Conservation (phyloP, 2,797 vertebrate species). For the Enteromius trimaculatus region DNA sequence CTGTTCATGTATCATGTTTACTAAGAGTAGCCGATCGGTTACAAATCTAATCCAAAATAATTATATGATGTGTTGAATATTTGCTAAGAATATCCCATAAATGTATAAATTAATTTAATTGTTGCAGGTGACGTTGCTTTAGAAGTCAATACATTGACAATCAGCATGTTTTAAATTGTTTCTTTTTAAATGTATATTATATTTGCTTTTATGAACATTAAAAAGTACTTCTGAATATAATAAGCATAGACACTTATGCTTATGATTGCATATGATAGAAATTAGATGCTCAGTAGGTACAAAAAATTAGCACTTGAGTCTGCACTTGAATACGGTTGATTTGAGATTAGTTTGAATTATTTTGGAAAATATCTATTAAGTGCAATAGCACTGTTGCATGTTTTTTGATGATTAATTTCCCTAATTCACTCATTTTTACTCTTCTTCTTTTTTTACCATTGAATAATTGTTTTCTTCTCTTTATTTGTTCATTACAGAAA, state of each 20-base stretch:
- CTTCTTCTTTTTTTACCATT: not conserved
- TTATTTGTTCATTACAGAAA: conserved; percentile 7
- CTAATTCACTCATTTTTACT: not conserved
- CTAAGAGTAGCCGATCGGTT: not conserved
- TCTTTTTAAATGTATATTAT: not conserved
- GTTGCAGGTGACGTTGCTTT: not conserved
- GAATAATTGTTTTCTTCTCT: conserved; percentile 5
- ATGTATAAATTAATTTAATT: not conserved
- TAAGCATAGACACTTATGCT: too few relatives aligned
- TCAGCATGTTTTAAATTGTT: not conserved
- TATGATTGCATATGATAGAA: not conserved
- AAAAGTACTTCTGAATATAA: not conserved
- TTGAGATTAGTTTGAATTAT: not conserved
- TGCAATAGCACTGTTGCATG: not conserved
- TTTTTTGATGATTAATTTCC: not conserved
- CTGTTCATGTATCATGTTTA: not conserved
- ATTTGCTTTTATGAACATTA: not conserved
- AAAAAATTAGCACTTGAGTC: not conserved
- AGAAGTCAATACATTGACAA: not conserved
- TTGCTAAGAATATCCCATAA: not conserved
- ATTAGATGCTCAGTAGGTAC: not conserved
- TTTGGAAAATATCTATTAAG: not conserved
- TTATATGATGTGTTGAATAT: not conserved
- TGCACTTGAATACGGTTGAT: not conserved
- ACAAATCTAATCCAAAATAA: not conserved